These are phyloP conservation scores for Ricordea florida DNA, from an alignment of 92 coral and sea anemone species.

Conservation along the genomic window DNA sequence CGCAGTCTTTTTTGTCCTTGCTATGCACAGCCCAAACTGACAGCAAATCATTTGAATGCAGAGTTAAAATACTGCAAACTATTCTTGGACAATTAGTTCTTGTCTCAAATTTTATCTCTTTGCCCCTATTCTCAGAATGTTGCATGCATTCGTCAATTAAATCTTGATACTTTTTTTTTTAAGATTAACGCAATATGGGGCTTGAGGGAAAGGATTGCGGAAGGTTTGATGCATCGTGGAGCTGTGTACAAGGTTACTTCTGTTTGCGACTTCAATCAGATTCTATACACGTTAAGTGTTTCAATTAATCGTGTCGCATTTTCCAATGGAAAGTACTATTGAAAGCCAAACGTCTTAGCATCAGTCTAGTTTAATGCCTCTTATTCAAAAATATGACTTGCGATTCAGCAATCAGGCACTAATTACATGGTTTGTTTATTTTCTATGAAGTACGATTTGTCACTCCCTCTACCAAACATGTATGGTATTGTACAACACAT, in stretches of 20 bases:
- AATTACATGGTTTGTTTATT: not conserved
- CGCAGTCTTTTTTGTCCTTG: no score
- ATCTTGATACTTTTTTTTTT: not conserved
- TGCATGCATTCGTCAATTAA: not conserved
- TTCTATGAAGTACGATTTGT: constrained; percentile 90
- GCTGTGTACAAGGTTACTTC: constrained; percentile 69
- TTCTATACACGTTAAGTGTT: no score
- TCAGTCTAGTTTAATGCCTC: not conserved
- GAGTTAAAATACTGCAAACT: no score
- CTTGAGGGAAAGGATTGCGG: constrained; percentile 79
- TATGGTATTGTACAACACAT: constrained; percentile 78
- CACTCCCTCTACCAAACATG: constrained; percentile 84
- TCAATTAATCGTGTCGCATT: no score
- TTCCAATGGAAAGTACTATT: not conserved
- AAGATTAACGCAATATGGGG: constrained; percentile 81
- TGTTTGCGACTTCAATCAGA: not conserved
- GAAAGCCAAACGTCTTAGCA: not conserved
- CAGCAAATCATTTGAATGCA: no score
- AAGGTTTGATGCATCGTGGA: constrained; percentile 68
- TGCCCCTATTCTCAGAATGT: not conserved
- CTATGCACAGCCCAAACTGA: no score
- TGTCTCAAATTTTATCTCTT: not conserved
- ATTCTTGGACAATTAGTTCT: no score
- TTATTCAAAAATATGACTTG: not conserved
- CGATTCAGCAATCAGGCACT: not conserved